Base-by-base conservation (phyloP, 2,888 invertebrate species). In the Tenodera sinensis region DNA sequence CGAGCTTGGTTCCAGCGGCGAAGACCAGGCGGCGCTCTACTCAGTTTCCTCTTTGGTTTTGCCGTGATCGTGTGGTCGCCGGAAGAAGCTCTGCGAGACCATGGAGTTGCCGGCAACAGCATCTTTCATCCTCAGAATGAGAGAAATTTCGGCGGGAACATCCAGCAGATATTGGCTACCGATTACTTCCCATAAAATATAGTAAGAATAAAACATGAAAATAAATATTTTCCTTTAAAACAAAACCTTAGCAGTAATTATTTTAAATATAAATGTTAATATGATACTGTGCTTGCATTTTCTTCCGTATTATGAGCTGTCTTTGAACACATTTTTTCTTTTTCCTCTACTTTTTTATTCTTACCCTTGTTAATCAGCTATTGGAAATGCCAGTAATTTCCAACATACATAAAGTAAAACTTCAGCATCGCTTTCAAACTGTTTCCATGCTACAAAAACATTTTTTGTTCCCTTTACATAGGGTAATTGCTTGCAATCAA, bases 1-100 rank as follows among this genome's bases (percentile, higher is more conserved):
- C 87, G 87, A 87, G 87, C n/a, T 83, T 87, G 71, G 85, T 89
- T 89, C 86, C 47, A 54, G 83, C 42, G 83, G 15, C 89, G 42
- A 47, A 47, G 47, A 15, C 85, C 86, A 89, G 89, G 83, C 83
- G 85, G 86, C 89, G 89, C 86, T 82, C 47, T 28, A 86, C 54
- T 89, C 88, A 87, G 87, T 87, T 87, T 82, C 82, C 83, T 87
- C 20, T n/a, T 42, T 34, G 87, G 54, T 87, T 30, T 83, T 86
- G 86, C 28, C 27, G 86, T 28, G 81, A 28, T 25, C 25, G 86
- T 81, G 86, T 86, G 86, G 81, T 87, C 1, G 87, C 34, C 82
- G 82, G 34, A 81, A 83, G 82, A 87, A 34, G n/a, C 82, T 87
- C 71, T 71, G 54, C 25, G 3, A 71, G 20, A 25, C 3, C 3